Base-by-base conservation (phyloP, 2,797 vertebrate genomes). In the Hydrophis major region DNA sequence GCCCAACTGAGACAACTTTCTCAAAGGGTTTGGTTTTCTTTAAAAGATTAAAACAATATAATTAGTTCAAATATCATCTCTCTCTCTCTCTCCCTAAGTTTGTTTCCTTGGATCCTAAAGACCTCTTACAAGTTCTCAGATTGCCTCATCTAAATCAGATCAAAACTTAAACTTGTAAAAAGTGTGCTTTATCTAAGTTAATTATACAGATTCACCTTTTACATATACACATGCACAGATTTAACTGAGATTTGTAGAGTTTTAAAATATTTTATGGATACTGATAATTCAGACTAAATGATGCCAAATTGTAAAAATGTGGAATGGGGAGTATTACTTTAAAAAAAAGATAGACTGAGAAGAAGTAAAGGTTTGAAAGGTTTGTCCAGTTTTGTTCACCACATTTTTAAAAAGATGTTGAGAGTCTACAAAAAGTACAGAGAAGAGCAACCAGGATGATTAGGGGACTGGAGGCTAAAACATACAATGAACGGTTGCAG, bases 1-100 rank as follows among this genome's bases (percentile, higher is more conserved):
- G 99, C n/a, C 99, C 99, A 96, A 99, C 96, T 0, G 97, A 96
- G 96, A 99, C 98, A 95, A 98, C 95, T 56, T 98, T 98, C 94
- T 98, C 98, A 57, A 96, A 97, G 0, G 96, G 96, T 95, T 98
- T 99, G 93, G 97, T 96, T 96, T 98, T 99, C 99, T 99, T 90
- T 93, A 83, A 96, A 95, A 95, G 74, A 96, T 94, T 6, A n/a
- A 91, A 90, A 25, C 88, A 74, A 86, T 11, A 88, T 7, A 11
- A n/a, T 88, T 69, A 91, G 50, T 86, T 69, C 55, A 91, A 53
- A 27, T 25, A 55, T 3, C 27, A 22, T 28, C 28, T 0, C 13
- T 50, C 1, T 50, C 47, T n/a, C 28, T 86, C 13, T 32, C 37
- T 57, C 55, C 53, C 28, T 47, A 5, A 32, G 7, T 47, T 89